Base-by-base conservation (phyloP, 2,888 invertebrate genomes). In the Drosophila mettleri region DNA sequence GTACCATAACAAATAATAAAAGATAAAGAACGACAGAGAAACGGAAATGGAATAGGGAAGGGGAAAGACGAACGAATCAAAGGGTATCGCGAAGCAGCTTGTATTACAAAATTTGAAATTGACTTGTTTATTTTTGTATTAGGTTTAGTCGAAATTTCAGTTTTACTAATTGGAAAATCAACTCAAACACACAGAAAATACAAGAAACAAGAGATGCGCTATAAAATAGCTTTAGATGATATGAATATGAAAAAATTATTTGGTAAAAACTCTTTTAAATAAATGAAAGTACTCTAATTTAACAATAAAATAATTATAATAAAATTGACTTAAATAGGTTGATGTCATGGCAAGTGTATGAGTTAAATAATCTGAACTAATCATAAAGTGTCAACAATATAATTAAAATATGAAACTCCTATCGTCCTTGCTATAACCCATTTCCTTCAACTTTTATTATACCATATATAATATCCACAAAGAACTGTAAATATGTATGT, bases 161-260 rank as follows among this genome's bases (percentile, higher is more conserved):
- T 75, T 75, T 61, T 63, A 52, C 74, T 46, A 75, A 57, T 70
- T 62, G 45, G 59, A 52, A 49, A 59, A 46, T 33, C 24, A 29
- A 34, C 20, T 27, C 45, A 31, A 51, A 12, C 34, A 14, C 16
- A n/a, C 14, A 29, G 52, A 58, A 48, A 12, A 46, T 39, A 48
- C 68, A 39, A 53, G 49, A 67, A 70, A 60, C 36, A 66, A 54
- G 80, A 75, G 68, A 84, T 67, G 59, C 66, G 79, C 80, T 86
- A 84, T 83, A 46, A 65, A 79, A 84, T 79, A 81, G 81, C 79
- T 74, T 69, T 74, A 82, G 76, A 71, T 67, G 41, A 74, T 65
- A 74, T 20, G 31, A 60, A 76, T 33, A 76, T 33, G 65, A 14
- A n/a, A n/a, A n/a, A n/a, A n/a, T n/a, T n/a, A 68, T 76, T 76